phyloP scores from a whole-genome alignment of 53 echinoderm and acorn worm species.

The Henricia sp. region DNA sequence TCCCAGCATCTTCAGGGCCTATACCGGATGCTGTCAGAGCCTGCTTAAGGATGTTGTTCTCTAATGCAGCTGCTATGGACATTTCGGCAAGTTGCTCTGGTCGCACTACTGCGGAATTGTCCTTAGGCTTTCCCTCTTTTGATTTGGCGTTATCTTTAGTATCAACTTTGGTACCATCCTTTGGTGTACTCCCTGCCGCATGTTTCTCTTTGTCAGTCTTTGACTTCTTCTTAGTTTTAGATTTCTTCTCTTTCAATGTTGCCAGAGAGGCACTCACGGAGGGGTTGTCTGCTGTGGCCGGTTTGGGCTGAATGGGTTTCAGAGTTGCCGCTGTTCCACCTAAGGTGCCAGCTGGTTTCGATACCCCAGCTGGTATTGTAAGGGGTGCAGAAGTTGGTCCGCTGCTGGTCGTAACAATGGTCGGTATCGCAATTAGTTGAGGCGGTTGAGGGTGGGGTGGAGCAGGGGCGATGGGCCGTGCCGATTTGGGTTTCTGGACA shows the following conservation, averaged over 20 bases:
- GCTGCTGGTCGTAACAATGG: conserved; percentile 78
- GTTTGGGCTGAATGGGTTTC: conserved; percentile 98
- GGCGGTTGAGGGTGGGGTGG: conserved; percentile 74
- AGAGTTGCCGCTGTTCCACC: conserved; percentile 55
- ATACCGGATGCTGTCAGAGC: conserved; percentile 91
- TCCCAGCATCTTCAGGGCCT: conserved; percentile 68
- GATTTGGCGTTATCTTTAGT: conserved; percentile 47
- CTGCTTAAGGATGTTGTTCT: conserved; percentile 93
- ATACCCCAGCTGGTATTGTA: conserved; percentile 66
- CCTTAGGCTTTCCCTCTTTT: conserved; percentile 33
- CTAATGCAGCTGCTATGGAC: conserved; percentile 69
- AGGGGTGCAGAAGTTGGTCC: conserved; percentile 71
- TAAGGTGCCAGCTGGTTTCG: conserved; percentile 62
- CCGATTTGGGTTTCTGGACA: conserved; percentile 67
- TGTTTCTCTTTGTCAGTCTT: conserved; percentile 81
- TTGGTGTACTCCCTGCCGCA: conserved; percentile 50
- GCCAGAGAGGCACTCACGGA: conserved; percentile 58
- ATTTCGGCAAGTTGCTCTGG: conserved; percentile 45
- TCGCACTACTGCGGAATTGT: background rate
- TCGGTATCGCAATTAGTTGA: conserved; percentile 95
- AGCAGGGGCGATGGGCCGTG: conserved; percentile 86
- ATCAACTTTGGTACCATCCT: conserved; percentile 54
- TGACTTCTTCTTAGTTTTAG: conserved; percentile 81
- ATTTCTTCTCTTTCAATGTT: conserved; percentile 79
- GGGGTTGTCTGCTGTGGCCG: conserved; percentile 69